Conservation (phyloP, 2,113 vertebrate genomes). For the Fregetta grallaria region DNA sequence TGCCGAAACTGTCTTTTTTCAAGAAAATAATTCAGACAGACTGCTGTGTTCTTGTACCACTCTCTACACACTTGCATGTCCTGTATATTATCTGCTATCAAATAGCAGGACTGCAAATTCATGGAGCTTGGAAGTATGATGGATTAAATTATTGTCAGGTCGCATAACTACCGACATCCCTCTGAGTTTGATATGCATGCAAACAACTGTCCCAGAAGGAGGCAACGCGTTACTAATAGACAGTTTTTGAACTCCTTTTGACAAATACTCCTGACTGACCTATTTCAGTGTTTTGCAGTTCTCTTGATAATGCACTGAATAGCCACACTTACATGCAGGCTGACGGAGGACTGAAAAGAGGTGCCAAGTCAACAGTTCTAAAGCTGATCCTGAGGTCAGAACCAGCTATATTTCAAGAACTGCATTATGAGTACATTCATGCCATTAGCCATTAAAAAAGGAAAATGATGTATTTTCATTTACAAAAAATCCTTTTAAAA, state of each 20-base stretch:
- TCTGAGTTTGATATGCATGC: background rate
- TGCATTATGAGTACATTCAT: background rate
- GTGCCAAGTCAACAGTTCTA: background rate
- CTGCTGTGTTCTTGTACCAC: background rate
- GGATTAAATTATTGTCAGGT: background rate
- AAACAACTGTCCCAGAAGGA: background rate
- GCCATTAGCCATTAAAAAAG: background rate
- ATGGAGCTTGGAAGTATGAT: background rate
- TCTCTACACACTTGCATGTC: background rate
- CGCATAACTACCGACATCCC: background rate
- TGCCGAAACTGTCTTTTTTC: background rate
- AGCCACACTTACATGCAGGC: background rate
- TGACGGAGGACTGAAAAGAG: background rate
- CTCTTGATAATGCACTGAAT: background rate
- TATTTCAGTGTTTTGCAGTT: background rate
- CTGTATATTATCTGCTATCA: background rate
- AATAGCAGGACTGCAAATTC: background rate
- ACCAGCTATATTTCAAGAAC: background rate
- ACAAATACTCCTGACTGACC: background rate
- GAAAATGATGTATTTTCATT: background rate
- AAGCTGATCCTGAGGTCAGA: background rate
- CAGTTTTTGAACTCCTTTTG: background rate
- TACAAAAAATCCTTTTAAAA: background rate
- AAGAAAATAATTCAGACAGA: background rate
- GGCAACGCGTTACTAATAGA: fast-evolving